Evolutionary conservation across 2,797 vertebrate genomes (phyloP), one percentile per base, ranked within the genome.

Genomic region (Enoplosus armatus): DNA sequence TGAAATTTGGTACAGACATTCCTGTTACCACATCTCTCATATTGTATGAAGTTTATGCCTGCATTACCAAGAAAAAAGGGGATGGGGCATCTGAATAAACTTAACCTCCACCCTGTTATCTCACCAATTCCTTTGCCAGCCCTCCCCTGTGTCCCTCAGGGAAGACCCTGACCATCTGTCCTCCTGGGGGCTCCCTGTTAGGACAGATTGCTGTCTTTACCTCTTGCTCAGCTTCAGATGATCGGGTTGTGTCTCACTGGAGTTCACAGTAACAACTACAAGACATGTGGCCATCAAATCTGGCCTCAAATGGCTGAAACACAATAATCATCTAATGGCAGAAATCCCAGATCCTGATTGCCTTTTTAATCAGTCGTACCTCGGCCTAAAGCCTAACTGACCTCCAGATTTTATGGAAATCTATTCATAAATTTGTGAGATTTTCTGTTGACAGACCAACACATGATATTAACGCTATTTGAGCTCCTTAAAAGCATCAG

Each of bases 241-340:
- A 75, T 53, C 26, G 14, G 27, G 15, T 41, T 5, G 16, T 43
- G 63, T 76, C 51, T 70, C 41, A 7, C 48, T 67, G 29, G 24
- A 63, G 64, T 78, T 79, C 35, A 37, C 26, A 29, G 31, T 54
- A 60, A 72, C 27, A 45, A 58, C 39, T 35, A 33, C 27, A 74
- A 66, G 31, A 45, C 74, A 74, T 7, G 1, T 41, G 68, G 48
- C 48, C 55, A 76, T 84, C 53, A 83, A 86, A 91, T 79, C 77
- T 79, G 47, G 27, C 63, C 50, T 76, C 22, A 51, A 62, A 79
- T 45, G 43, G 63, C 72, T 20, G 31, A 72, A 84, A 80, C 35
- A 37, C 60, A 76, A 68, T 75, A 85, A 89, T 89, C 73, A 80
- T 79, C 73, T 85, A 79, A 91, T 85, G 83, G 87, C 79, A 78